These are phyloP conservation scores for Pinctada fucata DNA, from an alignment of 2,888 invertebrate genomes.

Conservation along the genomic window DNA sequence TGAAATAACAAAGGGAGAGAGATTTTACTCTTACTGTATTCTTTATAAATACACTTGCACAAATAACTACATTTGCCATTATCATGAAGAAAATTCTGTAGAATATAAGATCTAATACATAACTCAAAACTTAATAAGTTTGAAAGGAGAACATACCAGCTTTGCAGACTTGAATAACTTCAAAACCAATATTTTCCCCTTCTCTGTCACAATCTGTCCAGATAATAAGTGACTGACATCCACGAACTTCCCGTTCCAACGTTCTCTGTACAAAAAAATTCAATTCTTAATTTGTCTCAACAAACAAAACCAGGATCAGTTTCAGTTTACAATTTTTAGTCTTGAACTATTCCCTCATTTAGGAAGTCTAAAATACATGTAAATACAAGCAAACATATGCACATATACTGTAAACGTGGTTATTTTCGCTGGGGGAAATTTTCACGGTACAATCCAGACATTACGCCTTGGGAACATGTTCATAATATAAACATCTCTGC, in stretches of 20 bases:
- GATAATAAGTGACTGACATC: conserved; percentile 85
- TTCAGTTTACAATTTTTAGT: too few species aligned
- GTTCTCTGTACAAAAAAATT: conserved; percentile 67
- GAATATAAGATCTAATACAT: not conserved
- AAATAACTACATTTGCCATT: not conserved
- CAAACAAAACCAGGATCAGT: too few species aligned
- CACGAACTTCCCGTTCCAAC: conserved; percentile 78
- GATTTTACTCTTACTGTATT: not conserved
- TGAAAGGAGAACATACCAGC: conserved; percentile 70
- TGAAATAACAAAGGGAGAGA: too few species aligned
- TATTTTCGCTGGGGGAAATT: too few species aligned
- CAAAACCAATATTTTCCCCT: conserved; percentile 99
- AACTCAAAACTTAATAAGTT: too few species aligned
- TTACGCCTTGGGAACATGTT: too few species aligned
- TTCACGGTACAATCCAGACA: too few species aligned
- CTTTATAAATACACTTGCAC: not conserved
- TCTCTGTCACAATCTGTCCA: conserved; percentile 99
- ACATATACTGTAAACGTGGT: too few species aligned
- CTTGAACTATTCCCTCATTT: too few species aligned
- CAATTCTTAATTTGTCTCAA: not conserved
- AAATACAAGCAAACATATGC: not conserved
- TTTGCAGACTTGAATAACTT: conserved; percentile 93
- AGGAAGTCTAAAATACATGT: too few species aligned
- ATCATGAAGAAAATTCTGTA: not conserved
- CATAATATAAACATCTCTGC: too few species aligned